Evolutionary conservation across 2,113 vertebrate genomes (phyloP).

Genomic region (cat (Felis catus)): DNA sequence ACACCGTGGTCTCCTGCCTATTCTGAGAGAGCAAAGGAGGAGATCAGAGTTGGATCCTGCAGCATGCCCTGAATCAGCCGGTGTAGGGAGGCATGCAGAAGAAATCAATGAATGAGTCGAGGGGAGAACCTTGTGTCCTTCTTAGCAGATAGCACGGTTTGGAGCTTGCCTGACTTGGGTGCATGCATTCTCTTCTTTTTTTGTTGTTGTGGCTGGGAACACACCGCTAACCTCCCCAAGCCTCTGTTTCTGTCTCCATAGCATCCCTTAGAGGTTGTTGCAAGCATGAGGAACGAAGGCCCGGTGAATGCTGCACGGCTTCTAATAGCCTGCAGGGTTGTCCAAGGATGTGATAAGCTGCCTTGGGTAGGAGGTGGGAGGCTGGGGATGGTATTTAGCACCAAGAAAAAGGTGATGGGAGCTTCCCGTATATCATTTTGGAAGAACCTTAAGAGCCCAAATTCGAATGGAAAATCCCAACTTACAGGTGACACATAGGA

Average conservation of each 20-base stretch:
- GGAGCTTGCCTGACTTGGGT: neutral
- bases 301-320: neutral
- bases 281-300: neutral
- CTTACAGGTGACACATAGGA: neutral
- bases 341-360: neutral
- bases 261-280: neutral
- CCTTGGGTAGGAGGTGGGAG: neutral
- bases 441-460: neutral
- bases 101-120: neutral
- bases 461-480: neutral
- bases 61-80: neutral
- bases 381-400: neutral
- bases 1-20: neutral
- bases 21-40: neutral
- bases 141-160: neutral
- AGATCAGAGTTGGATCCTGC: neutral
- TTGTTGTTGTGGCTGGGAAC: neutral
- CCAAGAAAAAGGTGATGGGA: neutral
- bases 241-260: neutral
- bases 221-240: neutral
- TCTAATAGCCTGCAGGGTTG: neutral
- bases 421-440: neutral
- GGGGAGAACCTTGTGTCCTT: neutral
- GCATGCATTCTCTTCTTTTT: neutral
- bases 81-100: neutral